Evolutionary conservation across 2,113 vertebrate species (phyloP), one percentile per base, ranked within the genome.

Genomic region (Sylvietta virens): DNA sequence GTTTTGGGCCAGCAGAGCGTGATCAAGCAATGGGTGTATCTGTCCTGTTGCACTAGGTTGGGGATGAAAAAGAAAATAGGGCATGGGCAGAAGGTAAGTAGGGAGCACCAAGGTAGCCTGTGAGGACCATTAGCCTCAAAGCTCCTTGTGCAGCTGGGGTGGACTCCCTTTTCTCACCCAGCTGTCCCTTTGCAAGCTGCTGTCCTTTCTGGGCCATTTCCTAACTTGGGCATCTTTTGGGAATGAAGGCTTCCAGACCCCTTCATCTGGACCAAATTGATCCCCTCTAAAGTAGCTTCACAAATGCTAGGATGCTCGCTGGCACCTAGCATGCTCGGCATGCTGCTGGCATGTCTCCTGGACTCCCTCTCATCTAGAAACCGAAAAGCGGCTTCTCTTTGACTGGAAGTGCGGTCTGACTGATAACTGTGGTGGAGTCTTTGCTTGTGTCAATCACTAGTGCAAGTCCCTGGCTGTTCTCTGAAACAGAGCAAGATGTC

Each of bases 321-420:
- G 6, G 72, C 50, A 23, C 16, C 22, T 30, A 2, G 7, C 1
- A 0, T 1, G 0, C 13, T 24, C 1, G 0, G 11, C 1, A 1
- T 72, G 62, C 51, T 72, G n/a, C 72, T 40, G 62, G 39, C 54
- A 45, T 7, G 62, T 81, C 33, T 58, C 35, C 53, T 40, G 64
- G 39, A n/a, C 74, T 77, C 44, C 44, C 11, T 89, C 40, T 94
- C 76, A 93, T 96, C 85, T 80, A 71, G 90, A 96, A 95, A 96
- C 85, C 0, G 2, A 93, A 70, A 94, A 92, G 67, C 0, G 0
- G 56, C 60, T 81, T 85, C 62, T 91, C 42, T 94, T 74, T 42
- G n/a, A 53, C 50, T 93, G 76, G 87, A 85, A 67, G 37, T 50
- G 39, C 0, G 2, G 26, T 86, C 76, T 90, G 71, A 80, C 60